A percentile compares a stretch with the other conserved stretches of the same genome.
Conservation (phyloP, 2,113 vertebrate genomes). For the Engystomops pustulosus region DNA sequence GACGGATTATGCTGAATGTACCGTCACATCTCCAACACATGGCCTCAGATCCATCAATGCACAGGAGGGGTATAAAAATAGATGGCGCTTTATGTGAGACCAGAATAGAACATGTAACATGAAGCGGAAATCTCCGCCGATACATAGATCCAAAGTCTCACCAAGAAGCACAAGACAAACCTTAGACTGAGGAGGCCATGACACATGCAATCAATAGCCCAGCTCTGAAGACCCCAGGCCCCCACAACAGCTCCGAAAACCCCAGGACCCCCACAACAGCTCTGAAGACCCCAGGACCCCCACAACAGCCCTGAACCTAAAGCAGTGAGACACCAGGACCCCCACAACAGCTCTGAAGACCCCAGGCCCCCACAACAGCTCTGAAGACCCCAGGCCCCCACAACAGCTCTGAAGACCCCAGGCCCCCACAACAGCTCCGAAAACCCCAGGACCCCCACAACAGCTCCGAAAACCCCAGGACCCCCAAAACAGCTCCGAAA, state of each 20-base stretch:
- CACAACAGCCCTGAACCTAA: no score
- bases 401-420: constrained; percentile 40
- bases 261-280: no score
- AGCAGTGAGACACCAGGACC: no score
- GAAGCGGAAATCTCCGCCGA: constrained; percentile 35
- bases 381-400: no score
- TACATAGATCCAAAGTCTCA: constrained; percentile 48
- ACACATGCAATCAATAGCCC: constrained; percentile 71
- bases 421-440: background rate
- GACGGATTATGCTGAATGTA: constrained; percentile 6
- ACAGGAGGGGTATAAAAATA: constrained; percentile 46
- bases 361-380: no score
- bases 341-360: no score
- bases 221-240: constrained; percentile 34
- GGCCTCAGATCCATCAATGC: constrained; percentile 38
- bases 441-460: no score
- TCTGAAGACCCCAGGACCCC: no score
- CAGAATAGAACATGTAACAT: constrained; percentile 49
- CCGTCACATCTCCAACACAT: constrained; percentile 21
- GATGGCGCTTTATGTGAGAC: constrained; percentile 39
- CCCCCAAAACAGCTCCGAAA: no score
- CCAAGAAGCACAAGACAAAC: constrained; percentile 41
- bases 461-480: no score
- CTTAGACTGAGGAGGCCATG: constrained; percentile 65
- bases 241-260: background rate